Conservation (phyloP, 2,797 vertebrate species). For the Esox masquinongy region DNA sequence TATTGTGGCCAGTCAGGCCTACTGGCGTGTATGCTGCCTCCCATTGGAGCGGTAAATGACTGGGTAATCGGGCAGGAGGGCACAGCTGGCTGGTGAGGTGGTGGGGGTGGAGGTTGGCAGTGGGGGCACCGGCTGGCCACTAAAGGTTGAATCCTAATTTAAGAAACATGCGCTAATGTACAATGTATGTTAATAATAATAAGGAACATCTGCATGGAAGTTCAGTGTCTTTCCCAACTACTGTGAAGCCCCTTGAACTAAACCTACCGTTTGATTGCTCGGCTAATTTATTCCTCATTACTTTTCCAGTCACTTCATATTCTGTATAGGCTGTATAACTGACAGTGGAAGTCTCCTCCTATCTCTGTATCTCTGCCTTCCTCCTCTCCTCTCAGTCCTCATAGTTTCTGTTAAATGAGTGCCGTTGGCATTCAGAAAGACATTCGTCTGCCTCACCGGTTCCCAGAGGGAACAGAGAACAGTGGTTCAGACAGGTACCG, state of each 20-base stretch:
- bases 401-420: slow-evolving; percentile 45
- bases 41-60: slow-evolving; percentile 72
- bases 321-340: slow-evolving; percentile 3
- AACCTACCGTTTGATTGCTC: background rate
- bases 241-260: background rate
- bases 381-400: slow-evolving; percentile 31
- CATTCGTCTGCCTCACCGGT: slow-evolving; percentile 68
- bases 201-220: background rate
- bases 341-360: slow-evolving; percentile 31
- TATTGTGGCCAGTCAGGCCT: slow-evolving; percentile 76
- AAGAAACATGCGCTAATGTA: slow-evolving; percentile 21
- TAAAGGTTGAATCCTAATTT: slow-evolving; percentile 63
- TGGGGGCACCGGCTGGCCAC: slow-evolving; percentile 61
- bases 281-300: background rate
- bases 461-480: slow-evolving; percentile 41
- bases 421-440: slow-evolving; percentile 42
- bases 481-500: slow-evolving; percentile 47
- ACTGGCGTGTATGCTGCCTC: slow-evolving; percentile 62
- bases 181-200: slow-evolving; percentile 4
- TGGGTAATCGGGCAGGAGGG: slow-evolving; percentile 71
- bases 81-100: slow-evolving; percentile 47
- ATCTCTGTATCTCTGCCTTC: slow-evolving; percentile 23
- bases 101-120: slow-evolving; percentile 55
- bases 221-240: background rate
- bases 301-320: background rate